Base-by-base conservation (phyloP, 2,797 vertebrate genomes). In the Melanotaenia pygmaea region DNA sequence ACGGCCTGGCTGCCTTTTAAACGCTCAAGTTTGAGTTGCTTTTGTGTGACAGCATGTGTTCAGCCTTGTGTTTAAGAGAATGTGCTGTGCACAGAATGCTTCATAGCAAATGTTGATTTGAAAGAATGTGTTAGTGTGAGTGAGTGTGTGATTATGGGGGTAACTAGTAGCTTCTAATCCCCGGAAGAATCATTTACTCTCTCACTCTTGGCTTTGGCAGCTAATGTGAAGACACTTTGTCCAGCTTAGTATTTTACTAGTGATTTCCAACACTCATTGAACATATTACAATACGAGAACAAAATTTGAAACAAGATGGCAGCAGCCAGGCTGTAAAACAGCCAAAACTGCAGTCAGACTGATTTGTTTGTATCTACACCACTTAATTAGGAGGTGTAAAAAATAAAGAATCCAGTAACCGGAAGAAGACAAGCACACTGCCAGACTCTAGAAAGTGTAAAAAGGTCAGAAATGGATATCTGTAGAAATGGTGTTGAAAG, bases 1-100 rank as follows among this genome's bases (percentile, higher is more conserved):
- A 67, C 66, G 18, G 82, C 72, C 89, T 88, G 73, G 85, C 88
- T 60, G 85, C 73, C 71, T 86, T 84, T 92, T 86, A 86, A 83
- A 88, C 79, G 90, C 91, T 88, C 80, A 81, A 82, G 86, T 81
- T 88, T 71, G 65, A 82, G 81, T 38, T 86, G 64, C 38, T 43
- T 78, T 59, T 61, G 64, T 62, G 70, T 30, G 79, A 59, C 38
- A 65, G 81, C 76, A 85, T 80, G 84, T 86, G 82, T 87, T 80
- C 66, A 71, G 76, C 67, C 65, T 68, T 81, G 84, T 81, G 83
- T 82, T 86, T 64, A 78, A 69, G 79, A 82, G 83, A 88, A 81
- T 79, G 80, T 63, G 71, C 62, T 24, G 68, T 79, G 75, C 43
- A 69, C 51, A 22, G 53, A 69, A 70, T 76, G 82, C 66, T 70